A percentile compares a stretch with the other conserved stretches of the same genome.
Conservation (phyloP, 37 sponge, comb jelly and placozoan genomes). For the Aphrocallistes beatrix region DNA sequence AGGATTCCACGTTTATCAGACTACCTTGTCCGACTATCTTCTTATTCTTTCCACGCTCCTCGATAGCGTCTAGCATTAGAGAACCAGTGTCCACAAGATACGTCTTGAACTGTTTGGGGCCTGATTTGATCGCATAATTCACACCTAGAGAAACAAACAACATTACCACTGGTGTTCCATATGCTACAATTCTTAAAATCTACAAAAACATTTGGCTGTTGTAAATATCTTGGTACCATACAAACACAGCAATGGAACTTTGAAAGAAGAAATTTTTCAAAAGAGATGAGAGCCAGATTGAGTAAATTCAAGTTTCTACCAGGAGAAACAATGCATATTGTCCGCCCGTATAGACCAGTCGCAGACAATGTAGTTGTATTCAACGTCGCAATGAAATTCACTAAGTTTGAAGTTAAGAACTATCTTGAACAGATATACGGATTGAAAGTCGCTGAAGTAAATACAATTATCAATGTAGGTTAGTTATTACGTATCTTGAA, state of each 20-base stretch:
- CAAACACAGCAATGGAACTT: no score
- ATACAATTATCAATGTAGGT: slow-evolving; percentile 80
- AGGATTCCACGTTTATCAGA: not conserved
- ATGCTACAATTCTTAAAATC: no score
- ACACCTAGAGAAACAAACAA: not conserved
- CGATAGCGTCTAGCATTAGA: not conserved
- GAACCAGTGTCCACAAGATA: not conserved
- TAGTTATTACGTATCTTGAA: not conserved
- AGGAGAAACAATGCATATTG: not conserved
- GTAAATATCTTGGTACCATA: no score
- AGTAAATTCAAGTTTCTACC: not conserved
- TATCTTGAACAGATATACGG: slow-evolving; percentile 73
- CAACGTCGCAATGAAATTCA: not conserved
- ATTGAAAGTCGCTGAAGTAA: slow-evolving; percentile 54
- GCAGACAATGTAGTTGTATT: not conserved
- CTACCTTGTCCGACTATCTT: slow-evolving; percentile 12
- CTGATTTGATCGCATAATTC: not conserved
- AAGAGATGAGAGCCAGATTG: not conserved
- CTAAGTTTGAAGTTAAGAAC: slow-evolving; percentile 76
- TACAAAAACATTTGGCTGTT: no score
- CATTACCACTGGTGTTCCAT: no score
- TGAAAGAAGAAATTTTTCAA: no score
- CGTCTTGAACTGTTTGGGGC: not conserved
- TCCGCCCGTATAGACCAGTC: not conserved
- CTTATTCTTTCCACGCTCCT: not conserved